These are phyloP conservation scores for Litoditis marina DNA, from an alignment of 2,888 invertebrate species.

Conservation along the genomic window DNA sequence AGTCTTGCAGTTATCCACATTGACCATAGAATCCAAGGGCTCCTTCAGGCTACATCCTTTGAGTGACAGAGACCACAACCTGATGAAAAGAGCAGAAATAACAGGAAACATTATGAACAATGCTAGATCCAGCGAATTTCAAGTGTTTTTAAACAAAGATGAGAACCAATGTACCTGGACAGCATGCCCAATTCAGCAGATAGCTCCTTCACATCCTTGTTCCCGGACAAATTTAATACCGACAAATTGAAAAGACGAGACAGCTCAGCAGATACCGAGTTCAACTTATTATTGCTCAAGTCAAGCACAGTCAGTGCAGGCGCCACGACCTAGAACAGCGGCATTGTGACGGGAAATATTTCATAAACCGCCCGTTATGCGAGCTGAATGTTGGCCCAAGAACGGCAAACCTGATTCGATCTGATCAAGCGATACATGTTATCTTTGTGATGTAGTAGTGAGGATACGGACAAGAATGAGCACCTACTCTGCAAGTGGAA, in stretches of 20 bases:
- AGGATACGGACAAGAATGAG: no score
- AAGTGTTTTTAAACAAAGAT: no score
- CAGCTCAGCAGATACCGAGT: constrained; percentile 76
- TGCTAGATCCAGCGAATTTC: no score
- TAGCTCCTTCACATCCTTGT: constrained; percentile 67
- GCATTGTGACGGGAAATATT: no score
- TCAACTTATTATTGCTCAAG: constrained; percentile 81
- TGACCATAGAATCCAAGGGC: constrained; percentile 84
- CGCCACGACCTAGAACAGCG: constrained; percentile 33
- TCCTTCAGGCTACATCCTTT: constrained; percentile 78
- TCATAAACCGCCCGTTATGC: no score
- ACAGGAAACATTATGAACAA: no score
- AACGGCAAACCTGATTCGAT: no score
- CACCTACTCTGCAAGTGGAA: neutral
- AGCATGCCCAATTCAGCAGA: constrained; percentile 84
- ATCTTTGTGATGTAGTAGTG: no score
- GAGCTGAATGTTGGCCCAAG: neutral
- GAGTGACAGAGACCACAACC: constrained; percentile 94
- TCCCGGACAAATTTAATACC: constrained; percentile 87
- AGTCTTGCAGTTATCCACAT: constrained; percentile 85
- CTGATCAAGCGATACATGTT: no score
- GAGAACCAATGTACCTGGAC: constrained; percentile 11
- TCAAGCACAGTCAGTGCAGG: constrained; percentile 92
- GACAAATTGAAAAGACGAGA: constrained; percentile 82
- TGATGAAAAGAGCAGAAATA: constrained; percentile 69